Conservation (phyloP, 2,113 vertebrate genomes). For the Salvelinus fontinalis region DNA sequence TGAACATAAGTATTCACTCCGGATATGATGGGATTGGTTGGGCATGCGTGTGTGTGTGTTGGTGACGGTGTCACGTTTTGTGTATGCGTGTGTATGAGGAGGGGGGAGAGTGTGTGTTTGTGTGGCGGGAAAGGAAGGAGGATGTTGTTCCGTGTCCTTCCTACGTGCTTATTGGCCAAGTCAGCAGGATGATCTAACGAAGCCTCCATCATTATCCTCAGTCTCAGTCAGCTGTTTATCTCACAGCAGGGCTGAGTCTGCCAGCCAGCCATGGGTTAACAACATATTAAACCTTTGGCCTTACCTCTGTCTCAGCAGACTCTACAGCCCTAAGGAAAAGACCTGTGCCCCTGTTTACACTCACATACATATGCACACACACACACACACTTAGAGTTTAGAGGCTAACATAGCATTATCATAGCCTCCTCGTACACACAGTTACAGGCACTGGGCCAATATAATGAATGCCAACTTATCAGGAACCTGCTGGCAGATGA, state of each 20-base stretch:
- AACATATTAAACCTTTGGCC: neutral
- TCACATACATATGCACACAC: neutral
- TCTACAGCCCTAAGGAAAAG: neutral
- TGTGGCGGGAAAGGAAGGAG: neutral
- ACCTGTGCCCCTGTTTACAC: neutral
- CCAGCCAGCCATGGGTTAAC: neutral
- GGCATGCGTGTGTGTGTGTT: too few relatives aligned
- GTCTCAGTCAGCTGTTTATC: conserved; percentile 49
- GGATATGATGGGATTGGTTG: too few relatives aligned
- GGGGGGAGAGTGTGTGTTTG: neutral
- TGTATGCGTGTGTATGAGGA: neutral
- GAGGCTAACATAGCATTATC: conserved; percentile 50
- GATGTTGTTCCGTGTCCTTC: neutral
- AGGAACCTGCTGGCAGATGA: conserved; percentile 61
- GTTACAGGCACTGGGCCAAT: conserved; percentile 33
- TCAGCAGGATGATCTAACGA: conserved; percentile 2
- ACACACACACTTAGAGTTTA: conserved; percentile 38
- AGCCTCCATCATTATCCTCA: conserved; percentile 1
- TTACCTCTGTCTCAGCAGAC: neutral
- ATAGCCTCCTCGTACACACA: conserved; percentile 22
- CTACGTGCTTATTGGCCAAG: neutral
- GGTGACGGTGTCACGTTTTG: neutral
- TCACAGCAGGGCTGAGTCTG: conserved; percentile 18
- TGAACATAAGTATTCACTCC: too few relatives aligned
- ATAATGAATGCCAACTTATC: conserved; percentile 73